Evolutionary conservation across 2,797 vertebrate species (phyloP).

Genomic region (Cyclopterus lumpus): DNA sequence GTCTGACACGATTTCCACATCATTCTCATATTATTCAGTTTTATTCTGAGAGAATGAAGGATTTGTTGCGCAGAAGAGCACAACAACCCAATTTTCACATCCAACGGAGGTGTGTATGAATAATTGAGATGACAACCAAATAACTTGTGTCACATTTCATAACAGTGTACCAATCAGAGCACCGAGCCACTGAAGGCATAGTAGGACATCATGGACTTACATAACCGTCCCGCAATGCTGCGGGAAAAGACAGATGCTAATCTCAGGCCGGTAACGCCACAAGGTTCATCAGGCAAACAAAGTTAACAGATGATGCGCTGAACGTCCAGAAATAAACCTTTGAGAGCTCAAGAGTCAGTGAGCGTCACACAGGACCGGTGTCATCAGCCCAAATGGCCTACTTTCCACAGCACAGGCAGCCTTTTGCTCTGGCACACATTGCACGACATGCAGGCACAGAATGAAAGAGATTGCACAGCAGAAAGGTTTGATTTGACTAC

Average conservation of each 20-base stretch:
- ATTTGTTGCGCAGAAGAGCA: constrained; percentile 58
- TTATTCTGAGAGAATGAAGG: constrained; percentile 55
- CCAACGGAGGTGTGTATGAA: constrained; percentile 69
- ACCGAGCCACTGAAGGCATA: constrained; percentile 21
- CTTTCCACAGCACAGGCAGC: constrained; percentile 46
- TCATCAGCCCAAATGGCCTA: constrained; percentile 61
- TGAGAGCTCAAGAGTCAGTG: constrained; percentile 22
- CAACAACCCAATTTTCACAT: constrained; percentile 71
- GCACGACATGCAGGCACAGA: constrained; percentile 28
- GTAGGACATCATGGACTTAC: constrained; percentile 38
- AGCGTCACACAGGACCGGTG: constrained; percentile 37
- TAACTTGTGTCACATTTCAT: constrained; percentile 73
- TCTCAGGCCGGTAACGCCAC: constrained; percentile 34
- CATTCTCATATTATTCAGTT: constrained; percentile 51
- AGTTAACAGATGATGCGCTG: constrained; percentile 39
- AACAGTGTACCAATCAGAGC: constrained; percentile 44
- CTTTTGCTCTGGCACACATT: constrained; percentile 33
- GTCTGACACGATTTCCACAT: constrained; percentile 40
- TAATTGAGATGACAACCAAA: constrained; percentile 75
- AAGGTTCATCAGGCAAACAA: constrained; percentile 37
- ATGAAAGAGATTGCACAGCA: constrained; percentile 25
- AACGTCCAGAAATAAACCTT: constrained; percentile 54
- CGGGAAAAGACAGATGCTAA: constrained; percentile 53
- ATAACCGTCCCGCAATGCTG: constrained; percentile 47
- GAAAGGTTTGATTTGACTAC: constrained; percentile 27